Conservation (phyloP, 2,888 invertebrate genomes). For the Acrobasis repandana region DNA sequence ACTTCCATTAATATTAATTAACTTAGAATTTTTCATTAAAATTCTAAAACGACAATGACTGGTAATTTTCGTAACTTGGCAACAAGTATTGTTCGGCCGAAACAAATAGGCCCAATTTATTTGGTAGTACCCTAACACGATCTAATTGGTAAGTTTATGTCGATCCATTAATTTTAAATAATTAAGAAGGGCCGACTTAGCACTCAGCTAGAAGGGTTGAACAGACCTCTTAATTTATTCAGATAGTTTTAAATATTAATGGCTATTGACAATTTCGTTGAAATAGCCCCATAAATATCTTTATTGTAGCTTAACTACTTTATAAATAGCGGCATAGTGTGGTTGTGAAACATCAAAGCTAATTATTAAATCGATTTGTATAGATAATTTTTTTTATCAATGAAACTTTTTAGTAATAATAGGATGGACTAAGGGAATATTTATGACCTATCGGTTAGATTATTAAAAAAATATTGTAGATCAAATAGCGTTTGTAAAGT, state of each 20-base stretch:
- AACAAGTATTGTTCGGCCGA: slow-evolving; percentile 28
- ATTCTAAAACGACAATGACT: slow-evolving; percentile 20
- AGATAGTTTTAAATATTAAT: slow-evolving; percentile 24
- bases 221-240: slow-evolving; percentile 28
- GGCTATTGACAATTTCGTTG: slow-evolving; percentile 12
- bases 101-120: slow-evolving; percentile 37
- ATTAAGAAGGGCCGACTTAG: slow-evolving; percentile 29
- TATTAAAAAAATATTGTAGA: too few relatives aligned
- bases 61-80: slow-evolving; percentile 29
- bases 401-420: background rate
- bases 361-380: background rate
- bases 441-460: too few relatives aligned
- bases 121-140: slow-evolving; percentile 33
- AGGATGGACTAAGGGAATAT: too few relatives aligned
- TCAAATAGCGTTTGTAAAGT: too few relatives aligned
- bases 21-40: slow-evolving; percentile 10
- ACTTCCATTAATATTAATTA: slow-evolving; percentile 6
- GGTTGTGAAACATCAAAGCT: background rate
- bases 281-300: background rate
- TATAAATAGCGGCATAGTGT: background rate
- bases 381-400: background rate
- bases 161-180: slow-evolving; percentile 34
- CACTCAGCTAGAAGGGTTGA: slow-evolving; percentile 24
- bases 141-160: slow-evolving; percentile 36
- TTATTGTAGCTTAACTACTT: background rate